Evolutionary conservation across 2,888 invertebrate species (phyloP), one percentile per base, ranked within the genome.

Genomic region (Tipula vernalis): DNA sequence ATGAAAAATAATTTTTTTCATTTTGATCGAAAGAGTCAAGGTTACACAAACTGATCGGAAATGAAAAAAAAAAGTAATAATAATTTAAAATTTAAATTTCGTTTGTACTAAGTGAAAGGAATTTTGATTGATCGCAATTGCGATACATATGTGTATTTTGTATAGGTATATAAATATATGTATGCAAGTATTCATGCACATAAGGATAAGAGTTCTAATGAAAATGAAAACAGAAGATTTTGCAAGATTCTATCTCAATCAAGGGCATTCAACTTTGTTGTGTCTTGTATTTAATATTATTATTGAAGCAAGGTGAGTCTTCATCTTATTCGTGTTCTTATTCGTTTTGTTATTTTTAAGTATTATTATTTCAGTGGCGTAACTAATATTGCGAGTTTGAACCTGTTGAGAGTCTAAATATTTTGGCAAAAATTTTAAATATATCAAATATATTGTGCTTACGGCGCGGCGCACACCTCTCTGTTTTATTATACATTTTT

Each of bases 191-290:
- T 28, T 28, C 28, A 28, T 28, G 28, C 28, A n/a, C 57, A 18
- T 28, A 71, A 71, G 71, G 71, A 71, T 71, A 71, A 71, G 28
- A 71, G 28, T 71, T 71, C 71, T 71, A 71, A 71, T 71, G 71
- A 71, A 71, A 71, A 71, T 71, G 71, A 71, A 71, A 71, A 71
- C 71, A 71, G 71, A 71, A 71, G 71, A 71, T 71, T 71, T 71
- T 28, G 71, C 71, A 71, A 8, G 71, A 71, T 71, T 71, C 71
- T 71, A 71, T 71, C 28, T 71, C 71, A 10, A 71, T 71, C 71
- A 71, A 71, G 71, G 71, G 71, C 10, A 71, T 71, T 71, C 71
- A 71, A 71, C 71, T 71, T 71, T 71, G 15, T 71, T 71, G 28
- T 71, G 71, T 71, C 71, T 71, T 71, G 28, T 71, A 28, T 71